Evolutionary conservation across 2,113 vertebrate genomes (phyloP), one percentile per base, ranked within the genome.

Genomic region (Eurystomus gularis): DNA sequence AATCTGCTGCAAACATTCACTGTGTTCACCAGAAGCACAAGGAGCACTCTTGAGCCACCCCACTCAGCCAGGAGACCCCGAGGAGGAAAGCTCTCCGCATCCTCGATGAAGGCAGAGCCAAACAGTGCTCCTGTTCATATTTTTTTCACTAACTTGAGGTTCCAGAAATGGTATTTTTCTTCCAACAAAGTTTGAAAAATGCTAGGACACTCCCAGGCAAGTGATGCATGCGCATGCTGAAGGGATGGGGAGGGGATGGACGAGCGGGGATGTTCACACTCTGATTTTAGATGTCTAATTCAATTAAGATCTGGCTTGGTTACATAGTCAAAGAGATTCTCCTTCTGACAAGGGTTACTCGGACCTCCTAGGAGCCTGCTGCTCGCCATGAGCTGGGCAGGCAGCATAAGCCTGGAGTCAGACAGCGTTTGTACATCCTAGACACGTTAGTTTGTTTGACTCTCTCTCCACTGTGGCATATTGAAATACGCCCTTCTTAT

Each of bases 201-300:
- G 39, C 60, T 60, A 83, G 68, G 81, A 75, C 2, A 0, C 80
- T 95, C 83, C 52, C 29, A 71, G 65, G 49, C n/a, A 81, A 73
- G 5, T 17, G 77, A 75, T 60, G n/a, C 25, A 21, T 31, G 76
- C 52, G 24, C 24, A 13, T 24, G 21, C 37, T n/a, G 80, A 75
- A 29, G 29, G 55, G 13, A 2, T 80, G 58, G 64, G 24, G 62
- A 82, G 33, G 28, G 33, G 51, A 39, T n/a, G 28, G 51, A 26
- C 39, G 44, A 60, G 51, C 6, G 35, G 60, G 84, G 81, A 87
- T 10, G 3, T 84, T 87, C 69, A 84, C 69, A 40, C 65, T 92
- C 88, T 86, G 71, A 82, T 87, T 95, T 84, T 91, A 94, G 81
- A 52, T 82, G 84, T 73, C 89, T 95, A 76, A 93, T 91, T 95